Percentiles rank a stretch among this genome's conserved stretches.
These are phyloP conservation scores for Phenacoccus solenopsis DNA, from an alignment of 1,140 invertebrate species.

Conservation along the genomic window DNA sequence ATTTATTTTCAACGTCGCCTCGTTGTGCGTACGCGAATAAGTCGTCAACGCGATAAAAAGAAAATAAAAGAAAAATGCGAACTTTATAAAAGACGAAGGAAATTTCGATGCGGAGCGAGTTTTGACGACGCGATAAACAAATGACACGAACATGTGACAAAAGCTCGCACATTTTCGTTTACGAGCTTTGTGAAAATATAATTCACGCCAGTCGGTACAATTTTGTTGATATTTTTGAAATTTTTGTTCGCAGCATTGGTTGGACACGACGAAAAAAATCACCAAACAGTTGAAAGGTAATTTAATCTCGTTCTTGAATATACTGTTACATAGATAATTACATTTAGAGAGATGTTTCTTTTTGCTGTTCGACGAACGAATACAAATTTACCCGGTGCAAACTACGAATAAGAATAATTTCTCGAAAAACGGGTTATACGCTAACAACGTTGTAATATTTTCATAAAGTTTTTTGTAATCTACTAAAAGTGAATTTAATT, in stretches of 20 bases:
- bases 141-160: not conserved
- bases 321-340: not conserved
- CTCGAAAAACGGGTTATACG: constrained; percentile 1
- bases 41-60: too few species aligned
- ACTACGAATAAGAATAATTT: not conserved
- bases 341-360: not conserved
- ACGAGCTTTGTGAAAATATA: not conserved
- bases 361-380: not conserved
- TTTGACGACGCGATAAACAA: not conserved
- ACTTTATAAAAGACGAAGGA: too few species aligned
- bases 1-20: too few species aligned
- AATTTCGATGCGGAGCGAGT: not conserved
- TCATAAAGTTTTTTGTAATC: constrained; percentile 8
- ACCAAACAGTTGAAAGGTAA: constrained; percentile 62
- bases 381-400: not conserved
- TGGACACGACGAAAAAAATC: constrained; percentile 72
- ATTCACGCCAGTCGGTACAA: not conserved
- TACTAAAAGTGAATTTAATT: constrained; percentile 4
- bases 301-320: not conserved
- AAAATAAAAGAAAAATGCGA: not conserved
- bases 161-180: not conserved
- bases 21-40: too few species aligned
- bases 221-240: constrained; percentile 6
- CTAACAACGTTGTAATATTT: constrained; percentile 6
- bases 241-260: constrained; percentile 62